Base-by-base conservation (phyloP, 2,113 vertebrate genomes). In the Butastur rufipennis region DNA sequence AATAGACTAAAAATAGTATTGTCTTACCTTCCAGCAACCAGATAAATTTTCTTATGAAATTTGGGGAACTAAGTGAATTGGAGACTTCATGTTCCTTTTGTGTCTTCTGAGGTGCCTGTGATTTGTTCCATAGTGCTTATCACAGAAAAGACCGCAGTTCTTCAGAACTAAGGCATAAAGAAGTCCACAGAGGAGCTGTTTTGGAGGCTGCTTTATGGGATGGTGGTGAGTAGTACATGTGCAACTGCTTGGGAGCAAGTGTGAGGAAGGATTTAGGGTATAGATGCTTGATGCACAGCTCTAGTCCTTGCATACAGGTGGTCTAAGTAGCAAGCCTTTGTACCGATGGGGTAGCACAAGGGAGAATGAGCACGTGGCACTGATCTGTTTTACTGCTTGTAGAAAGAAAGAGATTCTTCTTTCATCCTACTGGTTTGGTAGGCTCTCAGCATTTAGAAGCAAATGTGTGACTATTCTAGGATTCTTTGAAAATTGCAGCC, bases 141-240 rank as follows among this genome's bases (percentile, higher is more conserved):
- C 25, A 31, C 42, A 55, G 36, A 74, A 74, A 78, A 89, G 1
- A 56, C 7, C 11, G 72, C 7, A n/a, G 0, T 61, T 95, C 63
- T 81, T 87, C 14, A 16, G 34, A n/a, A 53, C 50, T 79, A 36
- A 87, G 36, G 11, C 10, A 1, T 14, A 38, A 25, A 42, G n/a
- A 53, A 34, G 23, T 84, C n/a, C 6, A 12, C 4, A 2, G 2
- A 22, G 55, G n/a, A 81, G 31, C n/a, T 78, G 26, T 40, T 81
- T 42, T 25, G 47, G 38, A 71, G 50, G 32, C 50, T 71, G 32
- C 40, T 88, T 72, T 61, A 21, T 0, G 0, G 47, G 58, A 6
- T 2, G 0, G 13, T 73, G 43, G 9, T 29, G 55, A 86, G 42
- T 14, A 38, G 40, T 7, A n/a, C 11, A 3, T 0, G 4, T 42